Evolutionary conservation across 1,140 invertebrate genomes (phyloP), one percentile per base, ranked within the genome.

Genomic region (Maniola jurtina): DNA sequence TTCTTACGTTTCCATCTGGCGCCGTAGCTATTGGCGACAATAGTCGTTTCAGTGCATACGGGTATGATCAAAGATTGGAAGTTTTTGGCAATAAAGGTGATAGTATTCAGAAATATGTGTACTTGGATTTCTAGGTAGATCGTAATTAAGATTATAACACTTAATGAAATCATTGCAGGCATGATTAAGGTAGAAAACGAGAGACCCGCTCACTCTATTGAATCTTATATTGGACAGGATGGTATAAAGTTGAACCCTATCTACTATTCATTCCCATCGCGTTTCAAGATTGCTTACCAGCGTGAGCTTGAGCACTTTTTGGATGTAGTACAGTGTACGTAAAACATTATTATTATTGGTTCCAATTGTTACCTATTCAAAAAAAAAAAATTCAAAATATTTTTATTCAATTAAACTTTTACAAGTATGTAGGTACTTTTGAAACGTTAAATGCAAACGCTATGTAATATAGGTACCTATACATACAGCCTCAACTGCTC

Each of bases 51-150:
- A 92, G 93, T 13, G 75, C 77, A 2, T 95, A 93, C 68, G 95
- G 95, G 2, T 95, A 96, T 67, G 95, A 96, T 69, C 95, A 95
- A 76, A 90, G 95, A 64, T 72, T 95, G 0, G 95, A 95, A 84
- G 94, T 93, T 47, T 94, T 94, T 63, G 93, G 93, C 59, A 86
- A 91, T 0, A 92, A 91, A 66, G 83, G 83, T 83, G 56, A 61
- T 60, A 67, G 75, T 36, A 54, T 42, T 60, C 58, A 10, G n/a
- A 40, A 16, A 52, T 16, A 15, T 25, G 4, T 52, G 14, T 16
- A 5, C 0, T 5, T 42, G 6, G 14, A 11, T 48, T 48, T 48
- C 4, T 48, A 25, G 0, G n/a, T 48, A 48, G 3, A 3, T 13
- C 13, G 45, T n/a, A 1, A 38, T 45, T 13, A 45, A 45, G 11